A percentile compares a stretch with the other conserved stretches of the same genome.
Evolutionary conservation across 2,888 invertebrate species (phyloP).

Genomic region (Chesias legatella): DNA sequence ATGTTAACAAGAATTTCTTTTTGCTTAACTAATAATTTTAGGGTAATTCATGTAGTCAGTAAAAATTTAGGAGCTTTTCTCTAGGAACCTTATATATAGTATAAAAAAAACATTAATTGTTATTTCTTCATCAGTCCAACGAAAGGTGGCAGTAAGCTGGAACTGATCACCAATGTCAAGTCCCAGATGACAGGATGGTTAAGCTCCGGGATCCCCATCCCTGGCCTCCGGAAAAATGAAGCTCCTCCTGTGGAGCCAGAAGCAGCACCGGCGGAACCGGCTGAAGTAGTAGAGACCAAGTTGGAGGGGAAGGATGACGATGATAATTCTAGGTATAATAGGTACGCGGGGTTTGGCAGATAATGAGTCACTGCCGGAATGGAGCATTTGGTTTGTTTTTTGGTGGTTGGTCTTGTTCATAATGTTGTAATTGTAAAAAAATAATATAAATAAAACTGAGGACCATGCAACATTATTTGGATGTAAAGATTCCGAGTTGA

Average conservation of each 20-base stretch:
- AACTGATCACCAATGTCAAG: constrained; percentile 93
- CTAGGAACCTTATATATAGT: too few species aligned
- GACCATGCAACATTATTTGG: too few species aligned
- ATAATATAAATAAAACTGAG: too few species aligned
- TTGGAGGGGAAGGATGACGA: constrained; percentile 86
- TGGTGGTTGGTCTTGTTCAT: constrained; percentile 4
- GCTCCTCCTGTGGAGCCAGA: constrained; percentile 72
- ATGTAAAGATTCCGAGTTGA: too few species aligned
- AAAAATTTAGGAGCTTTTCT: too few species aligned
- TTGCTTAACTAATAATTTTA: too few species aligned
- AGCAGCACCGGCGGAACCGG: constrained; percentile 62
- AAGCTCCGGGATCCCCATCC: constrained; percentile 87
- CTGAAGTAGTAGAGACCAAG: constrained; percentile 61
- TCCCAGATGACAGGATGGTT: constrained; percentile 93
- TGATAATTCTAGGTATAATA: constrained; percentile 92
- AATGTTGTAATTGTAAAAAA: too few species aligned
- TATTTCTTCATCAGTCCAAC: constrained; percentile 81
- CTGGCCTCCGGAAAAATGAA: constrained; percentile 86
- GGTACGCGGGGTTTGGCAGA: constrained; percentile 83
- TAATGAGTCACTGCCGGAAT: constrained; percentile 63
- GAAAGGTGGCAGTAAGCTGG: constrained; percentile 86
- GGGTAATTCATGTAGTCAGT: too few species aligned
- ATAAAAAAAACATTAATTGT: background rate
- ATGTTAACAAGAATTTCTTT: too few species aligned
- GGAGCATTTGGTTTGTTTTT: constrained; percentile 28